Conservation (phyloP, 2,797 vertebrate genomes). For the Lacerta viridis region DNA sequence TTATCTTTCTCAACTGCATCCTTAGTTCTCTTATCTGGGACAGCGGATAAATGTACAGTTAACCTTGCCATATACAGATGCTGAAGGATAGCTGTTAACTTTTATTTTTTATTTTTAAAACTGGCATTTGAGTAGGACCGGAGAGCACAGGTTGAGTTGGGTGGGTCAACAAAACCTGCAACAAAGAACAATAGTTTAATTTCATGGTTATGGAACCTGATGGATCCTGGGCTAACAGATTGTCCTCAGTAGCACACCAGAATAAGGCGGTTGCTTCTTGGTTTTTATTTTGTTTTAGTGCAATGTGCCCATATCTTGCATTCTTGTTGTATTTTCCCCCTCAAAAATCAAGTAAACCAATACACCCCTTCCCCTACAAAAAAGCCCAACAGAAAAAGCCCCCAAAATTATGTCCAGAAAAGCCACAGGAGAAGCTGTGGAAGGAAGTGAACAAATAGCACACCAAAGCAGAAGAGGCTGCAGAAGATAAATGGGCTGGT, state of each 20-base stretch:
- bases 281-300: too few relatives aligned
- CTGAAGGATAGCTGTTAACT: neutral
- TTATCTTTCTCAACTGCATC: too few relatives aligned
- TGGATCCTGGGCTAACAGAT: too few relatives aligned
- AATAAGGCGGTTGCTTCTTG: too few relatives aligned
- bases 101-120: neutral
- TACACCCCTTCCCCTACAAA: neutral
- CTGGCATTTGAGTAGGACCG: neutral
- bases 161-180: neutral
- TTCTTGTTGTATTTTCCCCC: too few relatives aligned
- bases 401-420: neutral
- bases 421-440: neutral
- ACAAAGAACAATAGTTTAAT: too few relatives aligned
- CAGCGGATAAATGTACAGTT: too few relatives aligned
- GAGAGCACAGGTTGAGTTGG: neutral
- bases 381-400: neutral
- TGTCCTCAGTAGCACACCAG: too few relatives aligned
- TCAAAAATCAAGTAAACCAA: too few relatives aligned
- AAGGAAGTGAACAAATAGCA: slow-evolving; percentile 20
- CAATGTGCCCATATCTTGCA: too few relatives aligned
- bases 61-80: neutral
- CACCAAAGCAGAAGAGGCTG: neutral
- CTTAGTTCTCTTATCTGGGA: too few relatives aligned
- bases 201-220: too few relatives aligned
- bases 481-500: neutral